Base-by-base conservation (phyloP, 53 echinoderm and acorn worm genomes). In the Echinometra lucunter region DNA sequence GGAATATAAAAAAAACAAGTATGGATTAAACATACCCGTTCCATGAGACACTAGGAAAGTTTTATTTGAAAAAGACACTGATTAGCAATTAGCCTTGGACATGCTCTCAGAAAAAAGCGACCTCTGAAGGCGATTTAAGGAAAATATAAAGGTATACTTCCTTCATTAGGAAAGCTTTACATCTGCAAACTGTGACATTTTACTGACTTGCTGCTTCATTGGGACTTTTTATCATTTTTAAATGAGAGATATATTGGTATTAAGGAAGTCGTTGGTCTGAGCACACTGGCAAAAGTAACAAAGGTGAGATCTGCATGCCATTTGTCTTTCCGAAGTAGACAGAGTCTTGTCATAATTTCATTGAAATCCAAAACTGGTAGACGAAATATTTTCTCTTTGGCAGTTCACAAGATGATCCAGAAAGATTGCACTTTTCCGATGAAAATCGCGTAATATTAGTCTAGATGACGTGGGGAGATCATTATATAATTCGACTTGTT, bases 401-500 rank as follows among this genome's bases (percentile, higher is more conserved):
- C 44, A 81, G 25, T 2, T 8, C 6, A 85, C 1, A 85, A 85
- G 49, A 85, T 45, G 49, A 85, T 45, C 49, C 49, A 85, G 85
- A 85, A 85, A n/a, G 85, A 85, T 85, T 85, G 85, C 85, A 85
- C 85, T 85, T 85, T 85, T 49, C 2, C 49, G 47, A 85, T 53
- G 47, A n/a, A 85, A 49, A 85, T 85, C 47, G 47, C 58, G 38
- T 37, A 89, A 47, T 60, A 89, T 89, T 89, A 60, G 89, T 89
- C 37, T 88, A 88, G 56, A 88, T 88, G 88, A 53, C 49, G 45
- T 23, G 30, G 37, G 53, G 6, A 9, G 89, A 89, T 89, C 89
- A 49, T 89, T 89, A 88, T 88, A 53, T 88, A 88, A 53, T 88
- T 88, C 28, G 38, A 55, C 60, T 58, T 58, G 89, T 89, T 58